These are phyloP conservation scores for Nothocercus julius DNA, from an alignment of 2,113 vertebrate species.

Conservation along the genomic window DNA sequence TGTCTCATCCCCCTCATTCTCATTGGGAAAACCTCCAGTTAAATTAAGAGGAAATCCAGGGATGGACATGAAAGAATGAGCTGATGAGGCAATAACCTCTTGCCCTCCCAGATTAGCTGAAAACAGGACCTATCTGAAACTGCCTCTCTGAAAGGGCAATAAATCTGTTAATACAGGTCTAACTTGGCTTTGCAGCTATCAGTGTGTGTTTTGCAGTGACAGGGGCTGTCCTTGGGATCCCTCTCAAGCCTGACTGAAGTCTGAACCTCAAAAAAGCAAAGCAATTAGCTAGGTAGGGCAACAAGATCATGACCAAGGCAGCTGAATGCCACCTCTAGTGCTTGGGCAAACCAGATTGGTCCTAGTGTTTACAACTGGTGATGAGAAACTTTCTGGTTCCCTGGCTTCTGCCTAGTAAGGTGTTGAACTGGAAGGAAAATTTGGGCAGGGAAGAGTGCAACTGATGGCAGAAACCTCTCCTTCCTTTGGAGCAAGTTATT, in stretches of 20 bases:
- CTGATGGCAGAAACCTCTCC: background rate
- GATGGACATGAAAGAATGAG: background rate
- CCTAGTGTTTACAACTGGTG: background rate
- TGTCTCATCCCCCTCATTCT: background rate
- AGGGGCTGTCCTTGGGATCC: background rate
- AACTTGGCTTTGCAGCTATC: background rate
- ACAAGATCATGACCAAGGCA: background rate
- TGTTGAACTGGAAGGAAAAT: background rate
- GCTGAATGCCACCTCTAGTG: fast-evolving
- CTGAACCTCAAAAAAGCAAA: background rate
- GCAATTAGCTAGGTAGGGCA: background rate
- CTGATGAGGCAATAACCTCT: background rate
- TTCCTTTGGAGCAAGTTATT: too few relatives aligned
- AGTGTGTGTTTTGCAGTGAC: fast-evolving
- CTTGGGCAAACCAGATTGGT: background rate
- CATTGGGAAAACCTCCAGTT: background rate
- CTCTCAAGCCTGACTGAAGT: background rate
- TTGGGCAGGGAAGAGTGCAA: background rate
- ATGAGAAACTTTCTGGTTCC: background rate
- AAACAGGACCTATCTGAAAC: background rate
- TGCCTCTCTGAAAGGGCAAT: background rate
- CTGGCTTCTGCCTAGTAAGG: background rate
- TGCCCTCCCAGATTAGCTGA: background rate
- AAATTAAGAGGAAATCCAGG: background rate
- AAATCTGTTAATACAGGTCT: background rate